These are phyloP conservation scores for Archocentrus centrarchus DNA, from an alignment of 2,113 vertebrate genomes.

Conservation along the genomic window DNA sequence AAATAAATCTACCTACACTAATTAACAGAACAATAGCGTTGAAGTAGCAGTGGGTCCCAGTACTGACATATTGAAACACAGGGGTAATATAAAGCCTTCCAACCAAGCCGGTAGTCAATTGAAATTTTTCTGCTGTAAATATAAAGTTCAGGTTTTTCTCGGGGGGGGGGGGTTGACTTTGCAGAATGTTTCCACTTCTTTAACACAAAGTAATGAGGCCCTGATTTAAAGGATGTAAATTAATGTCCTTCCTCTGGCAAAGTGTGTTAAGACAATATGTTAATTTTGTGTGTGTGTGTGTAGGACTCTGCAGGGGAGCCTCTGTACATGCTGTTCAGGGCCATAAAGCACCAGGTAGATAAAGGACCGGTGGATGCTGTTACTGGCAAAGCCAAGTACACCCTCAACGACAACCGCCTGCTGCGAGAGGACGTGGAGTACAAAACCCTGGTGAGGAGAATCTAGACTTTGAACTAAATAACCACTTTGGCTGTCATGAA, in stretches of 20 bases:
- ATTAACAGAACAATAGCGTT: background rate
- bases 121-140: background rate
- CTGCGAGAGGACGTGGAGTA: slow-evolving; percentile 96
- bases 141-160: background rate
- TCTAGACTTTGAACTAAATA: background rate
- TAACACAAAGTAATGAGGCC: background rate
- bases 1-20: background rate
- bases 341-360: slow-evolving; percentile 98
- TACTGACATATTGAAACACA: background rate
- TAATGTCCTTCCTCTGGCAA: background rate
- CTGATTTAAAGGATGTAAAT: background rate
- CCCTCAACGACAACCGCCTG: slow-evolving; percentile 95
- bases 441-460: slow-evolving; percentile 88
- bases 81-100: background rate
- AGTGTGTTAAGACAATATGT: background rate
- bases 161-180: background rate
- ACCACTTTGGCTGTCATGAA: background rate
- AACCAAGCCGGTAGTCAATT: background rate
- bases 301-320: slow-evolving; percentile 96
- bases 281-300: slow-evolving; percentile 21
- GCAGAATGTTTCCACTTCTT: background rate
- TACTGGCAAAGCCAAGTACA: slow-evolving; percentile 97
- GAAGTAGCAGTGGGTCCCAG: background rate
- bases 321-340: slow-evolving; percentile 96
- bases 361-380: slow-evolving; percentile 98